Conservation (phyloP, 2,888 invertebrate genomes). For the Hyposoter didymator region DNA sequence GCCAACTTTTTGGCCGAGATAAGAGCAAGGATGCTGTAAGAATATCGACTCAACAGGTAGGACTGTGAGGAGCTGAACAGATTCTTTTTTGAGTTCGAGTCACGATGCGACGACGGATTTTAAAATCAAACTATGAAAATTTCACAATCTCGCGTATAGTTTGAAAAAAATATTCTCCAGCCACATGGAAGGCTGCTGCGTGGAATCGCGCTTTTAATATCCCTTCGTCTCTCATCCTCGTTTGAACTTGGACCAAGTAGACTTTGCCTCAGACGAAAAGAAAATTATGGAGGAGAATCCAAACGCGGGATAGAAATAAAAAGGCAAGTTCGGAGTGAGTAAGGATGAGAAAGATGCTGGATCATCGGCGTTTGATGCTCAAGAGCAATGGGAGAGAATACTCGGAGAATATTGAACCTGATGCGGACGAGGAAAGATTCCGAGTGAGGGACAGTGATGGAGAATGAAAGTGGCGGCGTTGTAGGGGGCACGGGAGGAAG, state of each 20-base stretch:
- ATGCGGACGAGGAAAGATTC: constrained; percentile 57
- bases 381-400: constrained; percentile 41
- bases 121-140: neutral
- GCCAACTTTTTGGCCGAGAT: neutral
- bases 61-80: constrained; percentile 6
- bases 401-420: constrained; percentile 65
- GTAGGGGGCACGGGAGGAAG: constrained; percentile 6
- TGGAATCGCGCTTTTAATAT: neutral
- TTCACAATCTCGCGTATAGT: neutral
- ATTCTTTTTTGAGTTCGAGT: neutral
- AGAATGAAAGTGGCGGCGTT: constrained; percentile 57
- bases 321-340: neutral
- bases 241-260: constrained; percentile 18
- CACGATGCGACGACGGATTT: neutral
- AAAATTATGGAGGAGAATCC: constrained; percentile 11
- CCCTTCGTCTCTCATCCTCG: neutral
- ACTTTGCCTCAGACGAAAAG: constrained; percentile 30
- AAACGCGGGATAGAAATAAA: constrained; percentile 20
- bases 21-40: neutral
- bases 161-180: neutral
- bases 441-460: constrained; percentile 56
- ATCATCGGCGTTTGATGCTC: constrained; percentile 42
- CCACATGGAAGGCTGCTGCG: constrained; percentile 1
- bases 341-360: constrained; percentile 45
- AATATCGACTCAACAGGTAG: constrained; percentile 33